Base-by-base conservation (phyloP, 2,888 invertebrate species). In the Amaurobius ferox region DNA sequence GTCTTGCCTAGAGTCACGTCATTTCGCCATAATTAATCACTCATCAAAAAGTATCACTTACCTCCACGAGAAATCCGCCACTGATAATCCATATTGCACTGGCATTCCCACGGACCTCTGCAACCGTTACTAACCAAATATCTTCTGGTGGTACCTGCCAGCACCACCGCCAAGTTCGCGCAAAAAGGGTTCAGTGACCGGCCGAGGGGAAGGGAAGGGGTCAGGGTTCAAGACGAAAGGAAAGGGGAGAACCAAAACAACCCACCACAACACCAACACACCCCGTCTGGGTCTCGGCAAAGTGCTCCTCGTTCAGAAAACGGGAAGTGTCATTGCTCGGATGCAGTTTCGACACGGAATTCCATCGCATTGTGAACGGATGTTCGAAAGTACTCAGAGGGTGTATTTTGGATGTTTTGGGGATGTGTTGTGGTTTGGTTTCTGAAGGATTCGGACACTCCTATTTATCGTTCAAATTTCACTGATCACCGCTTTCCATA, bases 291-390 rank as follows among this genome's bases (percentile, higher is more conserved):
- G 77, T 85, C 71, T 71, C 28, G 66, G 13, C 66, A 66, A 13
- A 32, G 9, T 13, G 3, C 32, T 23, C n/a, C n/a, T n/a, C n/a
- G n/a, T n/a, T n/a, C n/a, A 35, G 39, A 76, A 83, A 83, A 76
- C 83, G 83, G 83, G 83, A 85, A 85, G 83, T 78, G 16, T 19
- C 19, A 39, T 68, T 71, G 71, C 79, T 30, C 48, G 72, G 70
- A 74, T 74, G 74, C 80, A 67, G 73, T 74, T 81, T 76, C 81
- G 81, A 76, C 74, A 81, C 76, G 70, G 76, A 66, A 81, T 81
- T 76, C 76, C 81, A 44, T 16, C 62, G 40, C 61, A 81, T 74
- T 76, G 74, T 62, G 35, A 35, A 9, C 35, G 35, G 35, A 35
- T 35, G 35, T 35, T 5, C 9, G 6, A 9, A 9, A 9, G 35